Conservation (phyloP, 2,797 vertebrate genomes). For the Gephyroberyx darwinii region DNA sequence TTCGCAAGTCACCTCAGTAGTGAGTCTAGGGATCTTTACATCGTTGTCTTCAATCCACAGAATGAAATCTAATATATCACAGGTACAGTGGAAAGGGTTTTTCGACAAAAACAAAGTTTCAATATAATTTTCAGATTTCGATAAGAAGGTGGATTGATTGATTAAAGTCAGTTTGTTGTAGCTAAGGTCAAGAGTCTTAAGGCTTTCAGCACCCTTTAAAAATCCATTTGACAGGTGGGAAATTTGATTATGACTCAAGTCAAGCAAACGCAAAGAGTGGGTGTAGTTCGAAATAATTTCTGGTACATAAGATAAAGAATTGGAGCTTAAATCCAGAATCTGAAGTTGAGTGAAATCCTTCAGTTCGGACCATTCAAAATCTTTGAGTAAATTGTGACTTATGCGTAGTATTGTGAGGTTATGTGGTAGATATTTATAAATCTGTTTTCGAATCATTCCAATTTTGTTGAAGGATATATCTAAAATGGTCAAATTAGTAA, state of each 20-base stretch:
- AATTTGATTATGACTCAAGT: constrained; percentile 80
- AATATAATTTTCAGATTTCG: constrained; percentile 49
- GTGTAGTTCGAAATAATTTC: constrained; percentile 54
- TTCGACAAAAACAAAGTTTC: constrained; percentile 68
- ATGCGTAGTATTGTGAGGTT: constrained; percentile 73
- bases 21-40: constrained; percentile 75
- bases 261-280: constrained; percentile 74
- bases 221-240: constrained; percentile 69
- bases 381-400: constrained; percentile 67
- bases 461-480: constrained; percentile 82
- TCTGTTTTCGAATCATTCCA: constrained; percentile 55
- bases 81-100: constrained; percentile 85
- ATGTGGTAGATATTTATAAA: constrained; percentile 72
- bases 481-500: constrained; percentile 78
- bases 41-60: constrained; percentile 77
- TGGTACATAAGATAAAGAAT: constrained; percentile 69
- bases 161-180: constrained; percentile 77
- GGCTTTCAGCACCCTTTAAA: constrained; percentile 60
- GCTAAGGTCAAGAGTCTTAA: constrained; percentile 78
- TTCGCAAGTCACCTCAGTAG: constrained; percentile 69
- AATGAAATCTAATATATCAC: constrained; percentile 80
- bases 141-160: constrained; percentile 75
- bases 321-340: constrained; percentile 79
- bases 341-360: constrained; percentile 67
- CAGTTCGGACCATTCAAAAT: constrained; percentile 78